Evolutionary conservation across 2,113 vertebrate genomes (phyloP), one percentile per base, ranked within the genome.

Genomic region (Apaloderma vittatum): DNA sequence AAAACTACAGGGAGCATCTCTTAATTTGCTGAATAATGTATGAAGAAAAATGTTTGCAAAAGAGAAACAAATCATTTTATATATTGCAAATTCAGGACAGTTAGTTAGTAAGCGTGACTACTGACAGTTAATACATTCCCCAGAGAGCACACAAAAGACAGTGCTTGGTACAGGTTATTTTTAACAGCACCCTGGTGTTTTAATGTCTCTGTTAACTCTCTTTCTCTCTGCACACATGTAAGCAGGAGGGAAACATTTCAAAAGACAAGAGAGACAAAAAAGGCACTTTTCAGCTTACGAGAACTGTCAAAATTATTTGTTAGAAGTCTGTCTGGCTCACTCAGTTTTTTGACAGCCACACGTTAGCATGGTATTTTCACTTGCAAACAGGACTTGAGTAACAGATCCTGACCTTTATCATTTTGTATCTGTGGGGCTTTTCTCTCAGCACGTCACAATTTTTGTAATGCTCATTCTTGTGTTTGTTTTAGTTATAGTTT

Each of bases 401-500:
- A 54, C 59, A 92, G 24, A 72, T 48, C 79, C 36, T 95, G 95
- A 96, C 97, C 96, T 97, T 97, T 92, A 71, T 21, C n/a, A 3
- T 45, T 89, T 79, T 59, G 16, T 90, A 32, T 83, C 34, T 40
- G 83, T 37, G n/a, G 80, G 87, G 34, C 14, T 82, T 93, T 83
- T 27, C 52, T 88, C 89, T 90, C 88, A 81, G 72, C 73, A 62
- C 1, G 4, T 27, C 52, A 48, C 4, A 9, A 19, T 62, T 90
- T 95, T 73, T 63, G 49, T 37, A 77, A 83, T 34, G 85, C 58
- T 93, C 52, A 63, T 51, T 49, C 67, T 49, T 55, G 40, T 70
- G 62, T 15, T 90, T 79, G 66, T 36, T 91, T 82, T 37, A 15
- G 15, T 18, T 37, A 8, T 4, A 1, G 9, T 40, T 57, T 79